Base-by-base conservation (phyloP, 2,888 invertebrate genomes). In the Troides helena region DNA sequence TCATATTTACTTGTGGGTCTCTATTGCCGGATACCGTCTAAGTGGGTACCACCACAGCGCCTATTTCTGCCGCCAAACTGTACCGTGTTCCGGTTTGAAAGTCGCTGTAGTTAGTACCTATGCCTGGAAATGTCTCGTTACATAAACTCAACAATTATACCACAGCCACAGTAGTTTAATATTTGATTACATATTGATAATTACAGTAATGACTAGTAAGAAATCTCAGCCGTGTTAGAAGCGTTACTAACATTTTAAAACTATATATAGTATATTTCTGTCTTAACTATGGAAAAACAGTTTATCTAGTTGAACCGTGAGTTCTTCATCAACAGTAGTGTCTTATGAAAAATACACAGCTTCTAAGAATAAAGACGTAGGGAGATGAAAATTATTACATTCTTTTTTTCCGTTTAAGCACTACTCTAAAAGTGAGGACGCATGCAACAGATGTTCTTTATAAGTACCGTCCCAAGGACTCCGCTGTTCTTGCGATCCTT, bases 401-500 rank as follows among this genome's bases (percentile, higher is more conserved):
- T 57, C 39, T 39, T 39, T 21, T 57, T 57, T 57, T 57, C 21
- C 56, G 3, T 10, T 21, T n/a, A 57, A 57, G 57, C 57, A 21
- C 21, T 3, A 0, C 23, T 57, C 57, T 57, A 0, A 57, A 57
- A 57, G 57, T 21, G 18, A 57, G 56, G 57, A 57, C n/a, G 57
- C 57, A 57, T 57, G 57, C 57, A 57, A 57, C 57, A 57, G 57
- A 21, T 57, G 57, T 57, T 57, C n/a, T 57, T 21, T 57, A 3
- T 21, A 21, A 57, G 57, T 57, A 57, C 21, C 57, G 21, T 10
- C 57, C n/a, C 21, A 57, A 57, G 57, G 57, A 57, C 57, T 21
- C 57, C n/a, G 57, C 21, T 21, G n/a, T 57, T 57, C 57, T 57
- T 23, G 50, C 50, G 5, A 57, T 57, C 57, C 57, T 57, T 21